Percentiles rank a stretch among this genome's conserved stretches.
phyloP scores from a whole-genome alignment of 2,888 invertebrate species.

The Vanessa cardui region DNA sequence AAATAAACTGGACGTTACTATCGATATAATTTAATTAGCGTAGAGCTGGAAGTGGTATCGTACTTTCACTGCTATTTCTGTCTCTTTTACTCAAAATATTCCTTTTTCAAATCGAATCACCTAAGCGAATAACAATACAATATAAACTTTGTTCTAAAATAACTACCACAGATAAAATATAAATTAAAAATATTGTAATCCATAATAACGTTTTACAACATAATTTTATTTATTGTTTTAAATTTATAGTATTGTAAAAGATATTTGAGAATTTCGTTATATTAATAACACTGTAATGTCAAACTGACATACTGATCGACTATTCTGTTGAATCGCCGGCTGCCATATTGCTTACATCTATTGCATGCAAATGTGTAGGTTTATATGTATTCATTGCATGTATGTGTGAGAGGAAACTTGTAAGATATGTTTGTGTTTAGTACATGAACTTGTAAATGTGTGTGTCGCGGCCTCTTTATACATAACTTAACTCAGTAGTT shows the following conservation, averaged over 20 bases:
- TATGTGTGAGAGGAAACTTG: conserved; percentile 46
- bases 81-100: conserved; percentile 11
- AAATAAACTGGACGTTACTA: conserved; percentile 15
- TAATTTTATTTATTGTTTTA: neutral
- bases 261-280: no score
- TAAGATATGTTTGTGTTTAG: conserved; percentile 43
- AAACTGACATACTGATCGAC: conserved; percentile 71
- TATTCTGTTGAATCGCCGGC: conserved; percentile 55
- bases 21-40: conserved; percentile 33
- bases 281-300: conserved; percentile 34
- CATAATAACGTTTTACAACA: neutral
- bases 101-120: neutral
- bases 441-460: conserved; percentile 42
- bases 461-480: conserved; percentile 42
- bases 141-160: neutral
- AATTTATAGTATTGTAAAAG: no score
- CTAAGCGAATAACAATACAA: neutral
- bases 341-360: conserved; percentile 59
- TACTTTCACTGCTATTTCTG: conserved; percentile 26
- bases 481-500: conserved; percentile 13
- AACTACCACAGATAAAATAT: neutral
- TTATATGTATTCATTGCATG: conserved; percentile 42
- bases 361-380: conserved; percentile 61
- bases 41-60: conserved; percentile 21
- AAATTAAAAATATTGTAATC: neutral